Conservation (phyloP, 2,888 invertebrate species). For the Cordylochernes scorpioides region DNA sequence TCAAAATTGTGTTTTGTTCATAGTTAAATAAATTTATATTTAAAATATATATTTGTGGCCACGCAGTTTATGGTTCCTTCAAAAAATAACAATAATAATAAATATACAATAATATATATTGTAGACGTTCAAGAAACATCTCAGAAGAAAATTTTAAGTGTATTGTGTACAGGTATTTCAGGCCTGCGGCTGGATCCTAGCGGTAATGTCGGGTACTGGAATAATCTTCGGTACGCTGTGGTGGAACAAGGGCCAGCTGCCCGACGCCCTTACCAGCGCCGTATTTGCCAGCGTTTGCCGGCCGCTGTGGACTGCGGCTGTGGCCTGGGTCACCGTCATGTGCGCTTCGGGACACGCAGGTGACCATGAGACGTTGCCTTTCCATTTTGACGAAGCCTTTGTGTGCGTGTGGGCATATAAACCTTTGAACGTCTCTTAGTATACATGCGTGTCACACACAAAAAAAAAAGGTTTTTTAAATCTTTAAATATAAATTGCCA, state of each 20-base stretch:
- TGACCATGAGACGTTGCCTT: too few relatives aligned
- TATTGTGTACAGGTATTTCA: conserved; percentile 5
- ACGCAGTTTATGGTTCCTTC: too few relatives aligned
- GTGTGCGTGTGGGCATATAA: background rate
- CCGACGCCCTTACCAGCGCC: conserved; percentile 5
- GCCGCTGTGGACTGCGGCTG: conserved; percentile 7
- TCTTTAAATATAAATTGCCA: too few relatives aligned
- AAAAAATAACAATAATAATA: background rate
- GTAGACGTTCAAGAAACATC: too few relatives aligned
- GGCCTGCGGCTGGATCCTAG: conserved; percentile 6
- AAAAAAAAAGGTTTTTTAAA: too few relatives aligned
- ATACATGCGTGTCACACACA: too few relatives aligned
- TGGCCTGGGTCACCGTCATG: conserved; percentile 8
- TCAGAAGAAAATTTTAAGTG: too few relatives aligned
- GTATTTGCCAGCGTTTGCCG: conserved; percentile 9
- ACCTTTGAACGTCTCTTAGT: too few relatives aligned
- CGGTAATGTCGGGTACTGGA: conserved; percentile 2
- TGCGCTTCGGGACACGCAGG: conserved; percentile 11
- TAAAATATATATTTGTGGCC: too few relatives aligned
- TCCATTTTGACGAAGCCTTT: too few relatives aligned
- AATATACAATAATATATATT: background rate
- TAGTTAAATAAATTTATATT: too few relatives aligned
- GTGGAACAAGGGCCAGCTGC: conserved; percentile 11
- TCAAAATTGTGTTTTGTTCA: too few relatives aligned
- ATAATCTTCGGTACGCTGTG: conserved; percentile 9